Percentiles rank a stretch among this genome's conserved stretches.
Conservation (phyloP, 1,140 invertebrate genomes). For the Aphelenchoides avenae region DNA sequence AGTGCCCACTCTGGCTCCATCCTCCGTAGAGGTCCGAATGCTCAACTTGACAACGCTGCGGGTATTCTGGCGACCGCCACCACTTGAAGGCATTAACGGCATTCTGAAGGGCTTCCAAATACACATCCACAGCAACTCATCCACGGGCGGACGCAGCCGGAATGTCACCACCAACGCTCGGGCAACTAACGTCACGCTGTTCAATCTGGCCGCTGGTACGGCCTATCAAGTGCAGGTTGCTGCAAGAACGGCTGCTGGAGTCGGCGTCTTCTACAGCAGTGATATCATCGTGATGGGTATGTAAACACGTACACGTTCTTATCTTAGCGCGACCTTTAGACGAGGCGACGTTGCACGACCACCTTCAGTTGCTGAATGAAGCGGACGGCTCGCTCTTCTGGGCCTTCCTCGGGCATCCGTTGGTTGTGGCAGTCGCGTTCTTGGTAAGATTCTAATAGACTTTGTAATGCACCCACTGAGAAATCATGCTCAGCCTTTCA, state of each 20-base stretch:
- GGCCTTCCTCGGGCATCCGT: too few species aligned
- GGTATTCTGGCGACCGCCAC: constrained; percentile 43
- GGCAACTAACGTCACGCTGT: constrained; percentile 36
- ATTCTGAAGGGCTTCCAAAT: constrained; percentile 44
- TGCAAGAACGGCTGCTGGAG: constrained; percentile 32
- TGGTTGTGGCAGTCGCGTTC: too few species aligned
- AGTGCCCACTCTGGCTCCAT: too few species aligned
- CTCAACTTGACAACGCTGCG: constrained; percentile 36
- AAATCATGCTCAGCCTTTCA: too few species aligned
- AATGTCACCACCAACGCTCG: constrained; percentile 42
- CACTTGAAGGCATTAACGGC: constrained; percentile 36
- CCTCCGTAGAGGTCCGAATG: too few species aligned
- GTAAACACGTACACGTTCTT: neutral
- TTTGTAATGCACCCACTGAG: too few species aligned
- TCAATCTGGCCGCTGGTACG: constrained; percentile 27
- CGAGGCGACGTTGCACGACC: too few species aligned
- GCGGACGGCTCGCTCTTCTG: too few species aligned
- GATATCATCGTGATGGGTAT: constrained; percentile 43
- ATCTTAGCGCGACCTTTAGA: neutral
- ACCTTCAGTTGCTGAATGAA: too few species aligned
- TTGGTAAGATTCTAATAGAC: constrained; percentile 22
- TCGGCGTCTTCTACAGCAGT: constrained; percentile 27
- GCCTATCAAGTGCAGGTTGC: constrained; percentile 32
- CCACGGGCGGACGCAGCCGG: constrained; percentile 32
- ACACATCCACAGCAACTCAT: constrained; percentile 35